A percentile compares a stretch with the other conserved stretches of the same genome.
phyloP scores from a whole-genome alignment of 2,888 invertebrate genomes.

The Sipunculus nudus region DNA sequence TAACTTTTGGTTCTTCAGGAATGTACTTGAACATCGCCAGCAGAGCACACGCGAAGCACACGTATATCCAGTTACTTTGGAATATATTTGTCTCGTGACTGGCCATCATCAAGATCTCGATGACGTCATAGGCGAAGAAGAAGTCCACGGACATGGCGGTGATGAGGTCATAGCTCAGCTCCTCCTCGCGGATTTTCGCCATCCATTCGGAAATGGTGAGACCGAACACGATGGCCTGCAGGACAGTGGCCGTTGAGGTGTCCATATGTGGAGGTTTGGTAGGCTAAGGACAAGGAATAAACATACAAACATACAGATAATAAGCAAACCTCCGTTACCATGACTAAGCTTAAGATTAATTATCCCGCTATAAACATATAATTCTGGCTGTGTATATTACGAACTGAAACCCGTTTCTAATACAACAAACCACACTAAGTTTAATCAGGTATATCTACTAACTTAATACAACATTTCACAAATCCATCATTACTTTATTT shows the following conservation, averaged over 20 bases:
- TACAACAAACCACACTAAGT: no score
- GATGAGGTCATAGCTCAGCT: conserved; percentile 34
- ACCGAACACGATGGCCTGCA: conserved; percentile 26
- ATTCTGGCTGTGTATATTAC: no score
- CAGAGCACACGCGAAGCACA: conserved; percentile 26
- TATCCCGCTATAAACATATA: no score
- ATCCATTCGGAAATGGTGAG: conserved; percentile 41
- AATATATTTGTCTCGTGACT: conserved; percentile 15
- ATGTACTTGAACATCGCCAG: conserved; percentile 40
- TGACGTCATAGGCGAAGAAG: conserved; percentile 42
- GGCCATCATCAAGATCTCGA: conserved; percentile 31
- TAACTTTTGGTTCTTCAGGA: conserved; percentile 17
- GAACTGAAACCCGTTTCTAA: no score
- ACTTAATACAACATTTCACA: no score
- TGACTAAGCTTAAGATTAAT: no score
- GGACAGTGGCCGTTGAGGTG: not conserved
- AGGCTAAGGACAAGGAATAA: no score
- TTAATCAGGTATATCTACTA: no score
- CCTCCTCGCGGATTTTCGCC: conserved; percentile 36
- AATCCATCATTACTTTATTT: no score
- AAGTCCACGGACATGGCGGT: conserved; percentile 35
- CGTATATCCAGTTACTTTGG: conserved; percentile 30
- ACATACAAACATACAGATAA: no score
- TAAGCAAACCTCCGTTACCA: no score
- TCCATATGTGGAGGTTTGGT: no score